A percentile compares a stretch with the other conserved stretches of the same genome.
Evolutionary conservation across 2,797 vertebrate species (phyloP).

Genomic region (Lates japonicus): DNA sequence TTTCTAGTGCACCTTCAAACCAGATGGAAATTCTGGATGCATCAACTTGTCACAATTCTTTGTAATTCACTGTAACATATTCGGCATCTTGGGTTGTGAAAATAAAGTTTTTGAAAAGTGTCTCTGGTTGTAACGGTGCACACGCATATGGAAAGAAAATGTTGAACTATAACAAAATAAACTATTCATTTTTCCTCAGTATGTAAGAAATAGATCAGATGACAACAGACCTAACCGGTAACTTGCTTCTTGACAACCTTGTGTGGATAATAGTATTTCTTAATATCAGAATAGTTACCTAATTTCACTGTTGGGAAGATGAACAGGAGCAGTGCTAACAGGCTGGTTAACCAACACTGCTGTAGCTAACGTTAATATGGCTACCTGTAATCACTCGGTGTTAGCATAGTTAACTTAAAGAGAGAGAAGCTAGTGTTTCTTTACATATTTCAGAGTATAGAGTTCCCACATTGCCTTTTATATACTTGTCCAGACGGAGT

Average conservation of each 20-base stretch:
- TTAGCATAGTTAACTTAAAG: constrained; percentile 57
- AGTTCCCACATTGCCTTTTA: constrained; percentile 21
- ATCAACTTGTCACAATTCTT: background rate
- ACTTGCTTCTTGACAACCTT: background rate
- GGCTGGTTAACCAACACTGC: constrained; percentile 53
- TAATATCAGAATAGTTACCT: background rate
- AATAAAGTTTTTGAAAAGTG: constrained; percentile 22
- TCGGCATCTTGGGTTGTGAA: background rate
- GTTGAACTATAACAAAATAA: constrained; percentile 28
- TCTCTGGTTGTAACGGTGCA: background rate
- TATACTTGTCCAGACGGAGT: background rate
- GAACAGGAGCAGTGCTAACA: constrained; percentile 51
- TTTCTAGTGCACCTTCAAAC: background rate
- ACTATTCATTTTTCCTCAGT: background rate
- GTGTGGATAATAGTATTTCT: background rate
- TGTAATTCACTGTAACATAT: background rate
- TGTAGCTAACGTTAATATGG: constrained; percentile 67
- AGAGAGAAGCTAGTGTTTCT: constrained; percentile 3
- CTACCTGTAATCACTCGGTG: constrained; percentile 33
- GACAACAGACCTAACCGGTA: background rate
- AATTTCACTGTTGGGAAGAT: background rate
- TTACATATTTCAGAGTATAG: constrained; percentile 4
- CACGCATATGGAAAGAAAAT: background rate
- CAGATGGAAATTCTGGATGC: background rate
- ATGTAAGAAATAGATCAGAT: background rate